Percentiles rank a stretch among this genome's conserved stretches.
phyloP scores from a whole-genome alignment of 2,888 invertebrate genomes.

The Hybos culiciformis region DNA sequence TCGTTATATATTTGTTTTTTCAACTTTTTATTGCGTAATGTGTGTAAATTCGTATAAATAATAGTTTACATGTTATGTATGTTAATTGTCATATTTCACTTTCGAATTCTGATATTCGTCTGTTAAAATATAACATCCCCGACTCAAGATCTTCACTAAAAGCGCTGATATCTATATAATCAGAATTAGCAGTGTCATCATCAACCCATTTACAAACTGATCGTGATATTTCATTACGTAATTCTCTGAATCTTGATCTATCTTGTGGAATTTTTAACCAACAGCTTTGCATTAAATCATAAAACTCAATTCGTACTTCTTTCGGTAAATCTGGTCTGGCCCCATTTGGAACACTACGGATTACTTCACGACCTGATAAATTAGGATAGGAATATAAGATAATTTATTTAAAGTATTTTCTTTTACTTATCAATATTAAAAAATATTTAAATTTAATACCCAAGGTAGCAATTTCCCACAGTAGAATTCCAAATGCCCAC shows the following conservation, averaged over 20 bases:
- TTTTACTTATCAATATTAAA: no score
- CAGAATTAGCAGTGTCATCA: slow-evolving; percentile 32
- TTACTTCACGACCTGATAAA: slow-evolving; percentile 71
- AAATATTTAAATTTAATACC: no score
- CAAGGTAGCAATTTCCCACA: slow-evolving; percentile 79
- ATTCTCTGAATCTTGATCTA: slow-evolving; percentile 55
- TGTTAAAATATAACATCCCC: slow-evolving; percentile 36
- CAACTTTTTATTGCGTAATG: no score
- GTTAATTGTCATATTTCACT: slow-evolving; percentile 44
- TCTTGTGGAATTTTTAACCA: slow-evolving; percentile 59
- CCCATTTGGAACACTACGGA: slow-evolving; percentile 63
- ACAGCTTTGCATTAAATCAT: slow-evolving; percentile 45
- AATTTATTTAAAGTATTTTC: no score
- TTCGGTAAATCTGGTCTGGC: slow-evolving; percentile 64
- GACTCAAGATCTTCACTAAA: slow-evolving; percentile 36
- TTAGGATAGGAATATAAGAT: slow-evolving; percentile 83
- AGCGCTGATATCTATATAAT: slow-evolving; percentile 36
- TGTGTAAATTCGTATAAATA: no score
- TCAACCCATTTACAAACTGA: slow-evolving; percentile 34
- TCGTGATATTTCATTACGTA: slow-evolving; percentile 35
- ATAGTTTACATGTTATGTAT: no score
- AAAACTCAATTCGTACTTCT: slow-evolving; percentile 60
- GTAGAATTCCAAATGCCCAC: slow-evolving; percentile 74
- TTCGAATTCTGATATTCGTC: slow-evolving; percentile 48
- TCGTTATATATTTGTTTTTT: no score